Evolutionary conservation across 2,113 vertebrate species (phyloP), one percentile per base, ranked within the genome.

Genomic region (Ceyx melanurus): DNA sequence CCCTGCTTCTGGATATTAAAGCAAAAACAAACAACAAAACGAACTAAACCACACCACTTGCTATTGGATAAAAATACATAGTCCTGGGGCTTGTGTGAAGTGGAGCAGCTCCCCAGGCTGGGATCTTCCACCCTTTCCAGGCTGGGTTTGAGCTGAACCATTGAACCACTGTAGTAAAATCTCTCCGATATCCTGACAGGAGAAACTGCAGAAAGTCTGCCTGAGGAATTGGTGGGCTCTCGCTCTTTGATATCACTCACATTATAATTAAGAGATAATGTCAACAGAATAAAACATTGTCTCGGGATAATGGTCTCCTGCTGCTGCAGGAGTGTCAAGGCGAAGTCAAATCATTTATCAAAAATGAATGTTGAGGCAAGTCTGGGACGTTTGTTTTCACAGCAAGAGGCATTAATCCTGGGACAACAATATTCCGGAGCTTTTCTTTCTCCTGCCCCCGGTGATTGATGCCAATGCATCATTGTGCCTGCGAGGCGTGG

Each of bases 231-330:
- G 95, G 90, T 92, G 94, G 88, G 85, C 89, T 88, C 56, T 68
- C 4, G 33, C 77, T 88, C 82, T 29, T 37, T 94, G 83, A 54
- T 96, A 74, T 96, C 65, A 26, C 96, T 96, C 96, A 61, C 73
- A 37, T 97, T 95, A 97, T 97, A 97, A 98, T 97, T 97, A 97
- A 97, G 97, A 97, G 97, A 96, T 96, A 96, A 97, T 94, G 97
- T 97, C 96, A 96, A 88, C 80, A 72, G 94, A 92, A 95, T 94
- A 92, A 96, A 97, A 92, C 91, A 82, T 85, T 92, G 96, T 97
- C 96, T 94, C 70, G 3, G 95, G 92, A 67, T 96, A 96, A 97
- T 91, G 95, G 97, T 64, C 96, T 97, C 97, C 97, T 0, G 95
- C 97, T 68, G 96, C 96, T 94, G 43, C 93, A 40, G 67, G 96